Evolutionary conservation across 2,797 vertebrate genomes (phyloP), one percentile per base, ranked within the genome.

Genomic region (Circus cinereus): DNA sequence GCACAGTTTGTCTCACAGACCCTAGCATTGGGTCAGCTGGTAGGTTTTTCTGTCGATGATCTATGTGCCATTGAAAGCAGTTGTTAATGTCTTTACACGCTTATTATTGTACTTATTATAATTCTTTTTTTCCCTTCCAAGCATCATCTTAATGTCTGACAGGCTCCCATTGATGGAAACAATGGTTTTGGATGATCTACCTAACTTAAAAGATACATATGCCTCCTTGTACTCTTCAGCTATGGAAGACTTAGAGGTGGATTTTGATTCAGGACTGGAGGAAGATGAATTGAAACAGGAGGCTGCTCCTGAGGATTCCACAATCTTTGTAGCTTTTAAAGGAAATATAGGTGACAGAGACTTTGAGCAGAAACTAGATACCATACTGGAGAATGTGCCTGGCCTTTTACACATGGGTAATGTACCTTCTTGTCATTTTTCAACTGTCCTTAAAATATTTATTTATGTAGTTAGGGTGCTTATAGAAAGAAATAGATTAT

Each of bases 341-440:
- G 99, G 99, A 93, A 99, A 99, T 97, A 98, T 99, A 98, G 98
- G 98, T 43, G 99, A 99, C 97, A 98, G 98, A 86, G 99, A 99
- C 97, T 99, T 99, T 91, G 97, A 98, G 92, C 97, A 98, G 95
- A 99, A 99, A 96, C 98, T 99, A 67, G 98, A 98, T 80, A 96
- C 88, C 74, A 97, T 99, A 97, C 96, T 99, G 94, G 98, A 98
- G 91, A 98, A 98, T 93, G 99, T 99, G 95, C 98, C 99, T 73
- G 97, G 97, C 89, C 97, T 99, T 93, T 98, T 99, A 92, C 98
- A 98, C 93, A 98, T 99, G 98, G 99, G 99, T 99, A 98, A 98
- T 70, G 88, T 94, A 75, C 32, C 93, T 83, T 53, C 34, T 57
- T 87, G 38, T 54, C 9, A 6, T 54, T 85, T 90, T 54, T 36